A percentile compares a stretch with the other conserved stretches of the same genome.
Evolutionary conservation across 2,797 vertebrate species (phyloP).

Genomic region (Protosalanx chinensis): DNA sequence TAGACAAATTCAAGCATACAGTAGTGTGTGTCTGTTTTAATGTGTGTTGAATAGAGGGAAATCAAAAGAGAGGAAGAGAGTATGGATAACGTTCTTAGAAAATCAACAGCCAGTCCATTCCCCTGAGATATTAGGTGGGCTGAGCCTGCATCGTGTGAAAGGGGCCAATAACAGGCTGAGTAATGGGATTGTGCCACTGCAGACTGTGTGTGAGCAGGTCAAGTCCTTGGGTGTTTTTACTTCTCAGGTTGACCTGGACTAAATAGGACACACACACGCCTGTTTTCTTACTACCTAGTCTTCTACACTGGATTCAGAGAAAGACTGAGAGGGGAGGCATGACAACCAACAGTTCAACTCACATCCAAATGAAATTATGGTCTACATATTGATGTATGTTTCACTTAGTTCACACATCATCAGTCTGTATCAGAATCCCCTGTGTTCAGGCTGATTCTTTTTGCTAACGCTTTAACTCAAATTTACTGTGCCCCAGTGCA

Average conservation of each 20-base stretch:
- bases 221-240: constrained; percentile 28
- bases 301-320: background rate
- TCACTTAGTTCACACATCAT: constrained; percentile 68
- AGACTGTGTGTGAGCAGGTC: constrained; percentile 69
- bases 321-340: background rate
- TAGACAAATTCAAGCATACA: constrained; percentile 23
- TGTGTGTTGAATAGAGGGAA: constrained; percentile 51
- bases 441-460: constrained; percentile 11
- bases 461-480: constrained; percentile 63
- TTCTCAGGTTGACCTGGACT: background rate
- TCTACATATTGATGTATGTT: constrained; percentile 55
- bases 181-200: constrained; percentile 73
- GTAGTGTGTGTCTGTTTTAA: background rate
- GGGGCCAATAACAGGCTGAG: constrained; percentile 68
- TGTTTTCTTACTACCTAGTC: no score
- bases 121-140: constrained; percentile 57
- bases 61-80: constrained; percentile 34
- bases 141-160: constrained; percentile 68
- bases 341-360: background rate
- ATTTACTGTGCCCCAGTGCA: constrained; percentile 69
- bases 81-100: constrained; percentile 57
- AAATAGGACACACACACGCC: background rate
- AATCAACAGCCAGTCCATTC: constrained; percentile 65
- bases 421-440: constrained; percentile 59
- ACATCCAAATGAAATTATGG: constrained; percentile 11